Evolutionary conservation across 1,140 invertebrate species (phyloP).

Genomic region (Ridgeia piscesae): DNA sequence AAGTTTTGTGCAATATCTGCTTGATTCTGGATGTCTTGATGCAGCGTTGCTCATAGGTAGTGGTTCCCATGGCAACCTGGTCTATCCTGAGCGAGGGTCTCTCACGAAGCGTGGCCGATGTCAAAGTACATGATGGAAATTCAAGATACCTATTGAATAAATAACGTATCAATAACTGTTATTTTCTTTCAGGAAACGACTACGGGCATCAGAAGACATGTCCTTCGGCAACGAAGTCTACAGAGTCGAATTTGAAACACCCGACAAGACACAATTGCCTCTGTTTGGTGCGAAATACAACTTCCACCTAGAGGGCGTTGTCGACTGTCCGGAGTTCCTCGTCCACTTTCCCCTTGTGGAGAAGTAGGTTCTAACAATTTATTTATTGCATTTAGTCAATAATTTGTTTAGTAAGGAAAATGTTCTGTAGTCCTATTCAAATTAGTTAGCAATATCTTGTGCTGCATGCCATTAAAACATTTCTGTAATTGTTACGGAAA

Average conservation of each 20-base stretch:
- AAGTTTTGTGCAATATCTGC: too few species aligned
- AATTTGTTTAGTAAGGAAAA: too few species aligned
- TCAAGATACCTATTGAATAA: neutral
- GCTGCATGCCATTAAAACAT: too few species aligned
- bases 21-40: too few species aligned
- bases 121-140: too few species aligned
- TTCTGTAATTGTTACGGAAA: too few species aligned
- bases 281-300: slow-evolving; percentile 96
- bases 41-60: too few species aligned
- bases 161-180: neutral
- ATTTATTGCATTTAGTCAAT: slow-evolving; percentile 12
- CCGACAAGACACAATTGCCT: slow-evolving; percentile 71
- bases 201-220: slow-evolving; percentile 64
- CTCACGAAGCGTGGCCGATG: too few species aligned
- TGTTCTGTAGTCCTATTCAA: slow-evolving; percentile 22
- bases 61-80: too few species aligned
- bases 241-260: slow-evolving; percentile 71
- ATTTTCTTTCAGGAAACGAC: slow-evolving; percentile 60
- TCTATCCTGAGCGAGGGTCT: too few species aligned
- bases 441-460: neutral
- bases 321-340: slow-evolving; percentile 97
- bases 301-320: slow-evolving; percentile 92
- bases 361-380: neutral
- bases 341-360: slow-evolving; percentile 77
- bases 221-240: slow-evolving; percentile 87